phyloP scores from a whole-genome alignment of 1,140 invertebrate species.

The Halotydeus destructor region DNA sequence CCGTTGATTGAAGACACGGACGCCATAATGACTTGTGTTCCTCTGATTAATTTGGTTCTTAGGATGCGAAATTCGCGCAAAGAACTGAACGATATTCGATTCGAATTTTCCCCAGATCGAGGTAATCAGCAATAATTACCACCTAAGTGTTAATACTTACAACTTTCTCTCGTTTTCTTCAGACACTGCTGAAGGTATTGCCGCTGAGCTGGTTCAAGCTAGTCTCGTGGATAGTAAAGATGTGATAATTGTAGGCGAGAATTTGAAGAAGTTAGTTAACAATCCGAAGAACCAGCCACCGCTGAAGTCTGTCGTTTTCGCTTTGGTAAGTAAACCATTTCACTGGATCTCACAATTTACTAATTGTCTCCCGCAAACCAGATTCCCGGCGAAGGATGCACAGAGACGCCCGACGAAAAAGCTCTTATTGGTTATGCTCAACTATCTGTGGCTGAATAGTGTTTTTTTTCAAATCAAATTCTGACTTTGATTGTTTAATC shows the following conservation, averaged over 20 bases:
- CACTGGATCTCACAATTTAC: no score
- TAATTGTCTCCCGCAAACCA: conserved; percentile 23
- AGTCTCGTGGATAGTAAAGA: conserved; percentile 80
- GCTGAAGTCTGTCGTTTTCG: conserved; percentile 60
- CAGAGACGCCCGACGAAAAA: conserved; percentile 76
- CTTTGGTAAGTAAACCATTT: conserved; percentile 55
- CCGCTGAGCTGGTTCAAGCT: conserved; percentile 75
- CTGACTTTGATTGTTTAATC: no score
- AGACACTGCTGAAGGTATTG: conserved; percentile 83
- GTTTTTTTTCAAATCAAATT: no score
- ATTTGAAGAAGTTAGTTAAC: conserved; percentile 75
- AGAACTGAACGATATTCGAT: conserved; percentile 91
- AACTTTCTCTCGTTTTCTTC: conserved; percentile 12
- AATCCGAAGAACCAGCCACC: conserved; percentile 19
- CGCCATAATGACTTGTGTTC: conserved; percentile 13
- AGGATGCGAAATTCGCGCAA: conserved; percentile 64
- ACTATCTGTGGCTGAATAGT: conserved; percentile 63
- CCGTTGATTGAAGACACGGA: no score
- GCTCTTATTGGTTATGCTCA: conserved; percentile 88
- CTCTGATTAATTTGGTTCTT: conserved; percentile 48
- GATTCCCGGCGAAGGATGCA: conserved; percentile 55
- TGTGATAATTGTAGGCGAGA: conserved; percentile 66
- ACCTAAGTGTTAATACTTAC: background rate
- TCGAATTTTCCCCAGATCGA: conserved; percentile 75
- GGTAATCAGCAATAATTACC: conserved; percentile 19